Base-by-base conservation (phyloP, 92 coral and sea anemone species). In the Epizoanthus illoricatus region DNA sequence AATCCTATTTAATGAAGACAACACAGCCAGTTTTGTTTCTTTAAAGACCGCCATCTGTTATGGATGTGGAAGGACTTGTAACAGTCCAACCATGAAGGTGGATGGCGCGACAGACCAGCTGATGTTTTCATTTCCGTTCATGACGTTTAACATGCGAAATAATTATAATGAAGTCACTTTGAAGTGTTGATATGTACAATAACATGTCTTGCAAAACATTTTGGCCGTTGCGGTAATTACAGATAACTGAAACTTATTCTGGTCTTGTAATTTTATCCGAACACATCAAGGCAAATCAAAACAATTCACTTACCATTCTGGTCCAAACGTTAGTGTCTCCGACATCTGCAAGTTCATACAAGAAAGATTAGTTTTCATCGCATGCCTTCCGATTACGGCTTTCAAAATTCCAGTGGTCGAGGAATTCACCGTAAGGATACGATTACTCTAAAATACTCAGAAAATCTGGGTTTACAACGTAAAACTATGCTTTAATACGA, bases 271-370 rank as follows among this genome's bases (percentile, higher is more conserved):
- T 19, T n/a, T 47, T 72, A 28, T 40, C 59, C 18, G 65, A 74
- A 47, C 62, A 41, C 19, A 19, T 45, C 28, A 61, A 61, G 58
- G 59, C 43, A 76, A 62, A 75, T 65, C 64, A 78, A 52, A 45
- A 47, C 55, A 68, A 18, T 64, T 54, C 55, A 84, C 99, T 90
- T 72, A 97, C 99, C 99, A 97, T 69, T 97, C 97, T n/a, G 99
- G 99, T 82, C 99, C 99, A 90, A 97, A 97, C 19, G 98, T 94
- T 72, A 97, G 87, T 40, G 99, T 91, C 89, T 97, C 99, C 87
- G 99, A 97, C 99, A 97, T 97, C 75, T 83, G 87, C 85, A 91
- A 80, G 39, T 89, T 85, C 60, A 69, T 68, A 85, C 60, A 33
- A 69, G 70, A 56, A 42, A 47, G 20, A 71, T 75, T 52, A 67